A percentile compares a stretch with the other conserved stretches of the same genome.
These are phyloP conservation scores for Eupithecia dodoneata DNA, from an alignment of 2,888 invertebrate species.

Conservation along the genomic window DNA sequence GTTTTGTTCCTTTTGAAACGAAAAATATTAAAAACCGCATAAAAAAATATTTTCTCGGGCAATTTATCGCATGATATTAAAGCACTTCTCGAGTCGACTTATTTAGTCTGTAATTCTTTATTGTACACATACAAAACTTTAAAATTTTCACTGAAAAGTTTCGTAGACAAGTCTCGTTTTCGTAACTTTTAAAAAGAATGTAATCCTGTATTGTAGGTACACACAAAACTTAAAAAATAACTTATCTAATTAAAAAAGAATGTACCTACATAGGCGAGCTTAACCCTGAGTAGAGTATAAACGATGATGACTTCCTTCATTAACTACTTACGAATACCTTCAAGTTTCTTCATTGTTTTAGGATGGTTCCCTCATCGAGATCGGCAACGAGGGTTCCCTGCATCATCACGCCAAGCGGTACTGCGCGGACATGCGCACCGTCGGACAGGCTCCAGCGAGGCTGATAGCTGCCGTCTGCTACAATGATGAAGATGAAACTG, in stretches of 20 bases:
- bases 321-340: neutral
- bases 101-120: too few relatives aligned
- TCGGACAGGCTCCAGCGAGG: constrained; percentile 50
- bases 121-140: too few relatives aligned
- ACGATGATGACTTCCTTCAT: neutral
- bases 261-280: too few relatives aligned
- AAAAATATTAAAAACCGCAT: neutral
- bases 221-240: too few relatives aligned
- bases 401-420: constrained; percentile 57
- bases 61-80: neutral
- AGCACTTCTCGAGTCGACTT: too few relatives aligned
- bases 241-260: too few relatives aligned
- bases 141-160: too few relatives aligned
- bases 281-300: neutral
- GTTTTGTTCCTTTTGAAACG: too few relatives aligned
- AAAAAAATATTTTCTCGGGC: neutral
- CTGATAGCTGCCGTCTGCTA: constrained; percentile 70
- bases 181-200: neutral
- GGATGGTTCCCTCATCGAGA: constrained; percentile 72
- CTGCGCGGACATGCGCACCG: constrained; percentile 69
- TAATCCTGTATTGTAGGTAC: too few relatives aligned
- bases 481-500: constrained; percentile 50
- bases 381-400: constrained; percentile 47
- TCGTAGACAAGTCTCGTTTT: too few relatives aligned
- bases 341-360: constrained; percentile 49